Percentiles rank a stretch among this genome's conserved stretches.
Evolutionary conservation across 2,797 vertebrate species (phyloP).

Genomic region (Meriones psammophilus): DNA sequence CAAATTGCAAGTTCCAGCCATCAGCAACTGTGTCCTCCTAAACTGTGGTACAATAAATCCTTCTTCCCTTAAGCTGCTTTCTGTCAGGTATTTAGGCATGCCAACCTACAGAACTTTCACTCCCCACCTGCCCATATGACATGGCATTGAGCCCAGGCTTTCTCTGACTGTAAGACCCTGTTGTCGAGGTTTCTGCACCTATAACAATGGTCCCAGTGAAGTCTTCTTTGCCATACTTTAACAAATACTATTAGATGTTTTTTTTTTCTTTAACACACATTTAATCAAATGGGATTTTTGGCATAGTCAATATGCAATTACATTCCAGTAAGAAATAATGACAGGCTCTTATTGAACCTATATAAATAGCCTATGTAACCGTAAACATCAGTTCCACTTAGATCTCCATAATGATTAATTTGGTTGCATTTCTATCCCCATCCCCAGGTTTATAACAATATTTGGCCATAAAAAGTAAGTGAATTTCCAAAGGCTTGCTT

Average conservation of each 20-base stretch:
- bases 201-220: background rate
- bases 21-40: background rate
- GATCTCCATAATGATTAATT: background rate
- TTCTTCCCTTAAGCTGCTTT: background rate
- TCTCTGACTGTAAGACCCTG: background rate
- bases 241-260: background rate
- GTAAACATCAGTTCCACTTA: background rate
- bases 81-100: background rate
- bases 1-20: background rate
- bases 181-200: background rate
- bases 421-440: background rate
- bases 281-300: conserved; percentile 44
- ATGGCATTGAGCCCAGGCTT: background rate
- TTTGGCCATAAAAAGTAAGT: conserved; percentile 21
- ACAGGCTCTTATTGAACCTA: background rate
- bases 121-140: background rate
- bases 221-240: background rate
- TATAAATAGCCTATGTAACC: background rate
- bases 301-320: conserved; percentile 6
- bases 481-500: conserved; percentile 1
- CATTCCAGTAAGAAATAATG: conserved; percentile 26
- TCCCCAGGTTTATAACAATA: conserved; percentile 1
- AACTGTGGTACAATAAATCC: background rate
- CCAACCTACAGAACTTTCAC: background rate
- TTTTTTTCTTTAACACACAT: background rate